phyloP scores from a whole-genome alignment of 2,888 invertebrate species.

The Margaritifera margaritifera region DNA sequence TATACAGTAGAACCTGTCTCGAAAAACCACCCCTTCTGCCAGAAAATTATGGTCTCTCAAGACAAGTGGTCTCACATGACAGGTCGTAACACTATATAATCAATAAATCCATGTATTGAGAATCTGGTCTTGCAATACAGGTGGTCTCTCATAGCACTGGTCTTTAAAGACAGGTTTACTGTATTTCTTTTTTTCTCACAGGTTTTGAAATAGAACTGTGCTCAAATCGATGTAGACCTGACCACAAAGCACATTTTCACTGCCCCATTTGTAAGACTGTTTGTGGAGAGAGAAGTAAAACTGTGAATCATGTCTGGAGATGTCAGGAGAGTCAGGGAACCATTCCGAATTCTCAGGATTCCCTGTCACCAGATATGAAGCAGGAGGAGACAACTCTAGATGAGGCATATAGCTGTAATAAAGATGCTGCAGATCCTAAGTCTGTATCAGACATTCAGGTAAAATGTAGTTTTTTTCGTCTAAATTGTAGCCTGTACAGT shows the following conservation, averaged over 20 bases:
- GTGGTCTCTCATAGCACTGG: too few relatives aligned
- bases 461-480: too few relatives aligned
- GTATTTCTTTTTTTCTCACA: conserved; percentile 11
- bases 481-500: too few relatives aligned
- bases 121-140: too few relatives aligned
- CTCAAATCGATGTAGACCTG: too few relatives aligned
- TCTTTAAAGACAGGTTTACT: too few relatives aligned
- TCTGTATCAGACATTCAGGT: conserved; percentile 8
- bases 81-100: too few relatives aligned
- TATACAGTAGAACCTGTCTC: too few relatives aligned
- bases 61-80: too few relatives aligned
- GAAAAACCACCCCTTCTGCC: too few relatives aligned
- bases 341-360: not conserved
- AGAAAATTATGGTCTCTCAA: too few relatives aligned
- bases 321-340: conserved; percentile 39
- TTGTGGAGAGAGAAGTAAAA: conserved; percentile 42
- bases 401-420: conserved; percentile 1
- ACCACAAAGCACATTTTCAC: conserved; percentile 48
- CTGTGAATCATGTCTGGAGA: conserved; percentile 56
- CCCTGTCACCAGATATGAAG: not conserved
- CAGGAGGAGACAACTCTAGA: conserved; percentile 1
- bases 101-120: too few relatives aligned
- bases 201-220: conserved; percentile 45
- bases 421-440: conserved; percentile 4
- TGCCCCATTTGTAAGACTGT: conserved; percentile 48